These are phyloP conservation scores for Mythimna pallens DNA, from an alignment of 2,888 invertebrate genomes.

Conservation along the genomic window DNA sequence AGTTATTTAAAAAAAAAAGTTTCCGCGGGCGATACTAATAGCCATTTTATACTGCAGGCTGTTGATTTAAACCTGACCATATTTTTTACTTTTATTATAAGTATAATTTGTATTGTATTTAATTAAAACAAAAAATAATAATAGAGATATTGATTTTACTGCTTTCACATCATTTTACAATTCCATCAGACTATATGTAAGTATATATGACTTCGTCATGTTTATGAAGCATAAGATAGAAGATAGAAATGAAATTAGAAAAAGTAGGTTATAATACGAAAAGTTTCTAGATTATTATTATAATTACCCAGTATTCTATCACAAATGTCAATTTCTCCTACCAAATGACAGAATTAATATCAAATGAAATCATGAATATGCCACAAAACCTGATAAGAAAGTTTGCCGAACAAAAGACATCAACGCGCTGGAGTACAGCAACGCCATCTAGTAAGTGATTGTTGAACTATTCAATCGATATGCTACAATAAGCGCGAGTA, in stretches of 20 bases:
- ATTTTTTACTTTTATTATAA: too few relatives aligned
- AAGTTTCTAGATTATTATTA: neutral
- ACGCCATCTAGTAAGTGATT: slow-evolving; percentile 69
- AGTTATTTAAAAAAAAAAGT: too few relatives aligned
- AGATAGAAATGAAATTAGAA: slow-evolving; percentile 1
- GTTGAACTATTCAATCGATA: slow-evolving; percentile 49
- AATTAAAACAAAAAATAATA: too few relatives aligned
- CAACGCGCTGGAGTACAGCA: slow-evolving; percentile 69
- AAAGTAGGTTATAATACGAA: neutral
- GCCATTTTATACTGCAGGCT: too few relatives aligned
- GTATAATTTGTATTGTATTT: too few relatives aligned
- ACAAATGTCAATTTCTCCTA: too few relatives aligned
- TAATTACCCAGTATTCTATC: too few relatives aligned
- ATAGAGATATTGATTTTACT: too few relatives aligned
- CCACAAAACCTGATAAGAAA: neutral
- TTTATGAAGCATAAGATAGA: neutral
- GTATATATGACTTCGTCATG: neutral
- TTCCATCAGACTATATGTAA: too few relatives aligned
- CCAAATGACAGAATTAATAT: neutral
- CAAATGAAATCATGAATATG: neutral
- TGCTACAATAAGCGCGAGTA: slow-evolving; percentile 2
- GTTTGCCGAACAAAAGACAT: slow-evolving; percentile 75
- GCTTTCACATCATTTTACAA: too few relatives aligned
- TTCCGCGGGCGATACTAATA: too few relatives aligned
- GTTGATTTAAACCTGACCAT: too few relatives aligned